Percentiles rank a stretch among this genome's conserved stretches.
Evolutionary conservation across 2,888 invertebrate species (phyloP).

Genomic region (Drosophila colorata): DNA sequence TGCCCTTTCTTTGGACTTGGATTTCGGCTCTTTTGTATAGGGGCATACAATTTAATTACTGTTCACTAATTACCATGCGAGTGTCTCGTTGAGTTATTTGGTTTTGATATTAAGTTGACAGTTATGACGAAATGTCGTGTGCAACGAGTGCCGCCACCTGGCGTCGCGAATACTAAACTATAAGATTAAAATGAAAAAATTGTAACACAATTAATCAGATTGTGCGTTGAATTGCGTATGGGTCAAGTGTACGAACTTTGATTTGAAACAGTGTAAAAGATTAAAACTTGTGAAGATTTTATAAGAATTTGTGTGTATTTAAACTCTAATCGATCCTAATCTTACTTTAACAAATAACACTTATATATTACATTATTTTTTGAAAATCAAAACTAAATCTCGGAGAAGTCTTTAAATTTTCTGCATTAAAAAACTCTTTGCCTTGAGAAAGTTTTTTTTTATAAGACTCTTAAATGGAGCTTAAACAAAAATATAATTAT

Average conservation of each 20-base stretch:
- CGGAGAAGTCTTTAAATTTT: too few relatives aligned
- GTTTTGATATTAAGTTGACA: conserved; percentile 75
- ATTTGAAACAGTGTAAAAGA: too few relatives aligned
- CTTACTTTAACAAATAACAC: too few relatives aligned
- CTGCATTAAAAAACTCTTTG: too few relatives aligned
- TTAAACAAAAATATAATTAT: too few relatives aligned
- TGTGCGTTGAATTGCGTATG: neutral
- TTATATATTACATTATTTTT: too few relatives aligned
- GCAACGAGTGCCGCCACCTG: conserved; percentile 26
- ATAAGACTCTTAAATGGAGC: too few relatives aligned
- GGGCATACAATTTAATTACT: conserved; percentile 68
- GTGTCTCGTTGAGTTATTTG: conserved; percentile 71
- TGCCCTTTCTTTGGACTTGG: conserved; percentile 45
- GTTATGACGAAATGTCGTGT: conserved; percentile 66
- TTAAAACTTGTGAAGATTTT: too few relatives aligned
- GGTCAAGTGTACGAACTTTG: neutral
- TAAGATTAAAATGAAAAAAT: conserved; percentile 2
- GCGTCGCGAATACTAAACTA: neutral
- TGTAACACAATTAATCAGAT: conserved; percentile 3
- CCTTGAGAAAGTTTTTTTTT: too few relatives aligned
- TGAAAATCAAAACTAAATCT: too few relatives aligned
- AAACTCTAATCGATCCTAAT: too few relatives aligned
- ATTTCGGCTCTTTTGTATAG: conserved; percentile 22
- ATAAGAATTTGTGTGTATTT: too few relatives aligned
- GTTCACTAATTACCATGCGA: conserved; percentile 64